Base-by-base conservation (phyloP, 2,888 invertebrate genomes). In the Incurvaria masculella region DNA sequence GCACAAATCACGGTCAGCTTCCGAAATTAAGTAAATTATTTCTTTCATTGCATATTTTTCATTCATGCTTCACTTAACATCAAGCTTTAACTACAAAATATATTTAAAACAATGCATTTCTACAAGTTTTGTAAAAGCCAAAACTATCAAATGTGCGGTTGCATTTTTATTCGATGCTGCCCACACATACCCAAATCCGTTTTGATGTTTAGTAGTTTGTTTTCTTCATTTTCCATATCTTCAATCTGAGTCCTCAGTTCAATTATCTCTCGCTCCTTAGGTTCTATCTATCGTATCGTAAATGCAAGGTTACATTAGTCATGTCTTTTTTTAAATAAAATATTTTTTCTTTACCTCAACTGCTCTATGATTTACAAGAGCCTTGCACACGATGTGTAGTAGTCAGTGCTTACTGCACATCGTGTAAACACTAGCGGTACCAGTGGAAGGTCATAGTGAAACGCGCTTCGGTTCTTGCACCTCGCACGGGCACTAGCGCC, bases 201-300 rank as follows among this genome's bases (percentile, higher is more conserved):
- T 67, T 75, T 79, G 45, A 65, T 57, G 55, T 68, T 69, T 42
- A 75, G 82, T 57, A 89, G 76, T 63, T 86, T 86, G 57, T 86
- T 81, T 60, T 91, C 73, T 65, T 94, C 93, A 47, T 84, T 83
- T 62, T 94, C 92, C 91, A 94, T 92, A 69, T 89, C 88, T 48
- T 81, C 78, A 45, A 93, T 91, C 69, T 93, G 91, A 56, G 85
- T 83, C 55, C 86, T 87, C 63, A 93, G 85, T 56, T 91, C 89
- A 54, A 85, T 82, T 57, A 95, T 93, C 62, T 87, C 86, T 49
- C 81, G 79, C 63, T 94, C 89, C 53, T 89, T 85, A 1, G 94
- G 94, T 62, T 93, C 91, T 59, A 96, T 91, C 74, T 89, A 85
- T 40, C n/a, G n/a, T n/a, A 44, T 43, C 43, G 42, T 48, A 49